phyloP scores from a whole-genome alignment of 2,113 vertebrate genomes.

The Erinaceus europaeus region DNA sequence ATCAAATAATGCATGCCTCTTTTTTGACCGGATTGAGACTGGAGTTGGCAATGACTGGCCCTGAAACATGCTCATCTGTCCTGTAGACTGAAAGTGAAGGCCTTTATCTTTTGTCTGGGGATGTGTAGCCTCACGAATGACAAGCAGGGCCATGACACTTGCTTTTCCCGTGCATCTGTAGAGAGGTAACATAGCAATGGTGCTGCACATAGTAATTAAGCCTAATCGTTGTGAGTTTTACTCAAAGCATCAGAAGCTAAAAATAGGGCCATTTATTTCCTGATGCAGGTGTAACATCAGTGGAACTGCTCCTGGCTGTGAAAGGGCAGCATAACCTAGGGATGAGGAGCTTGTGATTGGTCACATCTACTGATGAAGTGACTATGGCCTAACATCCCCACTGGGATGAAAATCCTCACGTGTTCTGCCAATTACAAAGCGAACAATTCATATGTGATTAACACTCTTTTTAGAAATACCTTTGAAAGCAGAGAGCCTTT shows the following conservation, averaged over 20 bases:
- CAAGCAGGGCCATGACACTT: background rate
- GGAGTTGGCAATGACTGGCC: background rate
- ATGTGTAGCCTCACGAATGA: conserved; percentile 4
- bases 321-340: conserved; percentile 26
- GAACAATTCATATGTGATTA: background rate
- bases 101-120: background rate
- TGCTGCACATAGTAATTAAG: conserved; percentile 70
- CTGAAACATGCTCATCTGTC: background rate
- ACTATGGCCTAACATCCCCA: background rate
- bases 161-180: conserved; percentile 59
- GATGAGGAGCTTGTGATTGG: conserved; percentile 20
- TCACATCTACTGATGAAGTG: background rate
- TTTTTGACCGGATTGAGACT: background rate
- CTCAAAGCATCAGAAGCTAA: conserved; percentile 70
- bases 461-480: background rate
- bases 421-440: background rate
- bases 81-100: background rate
- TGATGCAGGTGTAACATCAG: conserved; percentile 69
- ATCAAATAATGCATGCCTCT: background rate
- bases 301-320: conserved; percentile 45
- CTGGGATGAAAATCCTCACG: background rate
- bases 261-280: conserved; percentile 77
- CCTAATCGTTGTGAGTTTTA: conserved; percentile 76
- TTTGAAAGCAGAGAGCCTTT: background rate
- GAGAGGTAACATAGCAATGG: conserved; percentile 52